These are phyloP conservation scores for Drosophila mercatorum DNA, from an alignment of 2,888 invertebrate species.

Conservation along the genomic window DNA sequence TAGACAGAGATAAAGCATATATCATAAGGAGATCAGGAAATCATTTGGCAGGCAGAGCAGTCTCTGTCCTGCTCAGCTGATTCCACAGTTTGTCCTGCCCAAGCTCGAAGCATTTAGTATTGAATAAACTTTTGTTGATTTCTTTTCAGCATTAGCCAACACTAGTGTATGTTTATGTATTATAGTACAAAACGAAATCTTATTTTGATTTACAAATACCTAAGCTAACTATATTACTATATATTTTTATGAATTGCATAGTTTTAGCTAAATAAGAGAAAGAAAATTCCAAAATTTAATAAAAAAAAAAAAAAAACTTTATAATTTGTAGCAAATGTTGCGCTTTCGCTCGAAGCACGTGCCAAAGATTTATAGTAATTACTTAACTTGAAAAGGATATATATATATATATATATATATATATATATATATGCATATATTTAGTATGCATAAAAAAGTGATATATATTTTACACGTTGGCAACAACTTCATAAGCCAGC, in stretches of 20 bases:
- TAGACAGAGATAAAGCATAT: too few species aligned
- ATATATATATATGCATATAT: background rate
- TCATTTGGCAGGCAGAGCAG: background rate
- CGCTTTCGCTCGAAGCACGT: slow-evolving; percentile 25
- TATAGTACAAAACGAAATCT: background rate
- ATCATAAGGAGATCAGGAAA: too few species aligned
- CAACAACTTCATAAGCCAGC: slow-evolving; percentile 75
- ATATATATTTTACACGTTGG: slow-evolving; percentile 61
- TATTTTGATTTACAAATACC: background rate
- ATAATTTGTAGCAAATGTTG: slow-evolving; percentile 35
- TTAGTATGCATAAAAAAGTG: slow-evolving; percentile 20
- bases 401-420: slow-evolving; percentile 19
- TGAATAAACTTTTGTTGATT: slow-evolving; percentile 23
- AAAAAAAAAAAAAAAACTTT: slow-evolving; percentile 11
- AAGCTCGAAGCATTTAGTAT: background rate
- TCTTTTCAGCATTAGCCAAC: slow-evolving; percentile 15
- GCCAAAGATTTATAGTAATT: slow-evolving; percentile 36
- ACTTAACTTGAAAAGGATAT: slow-evolving; percentile 26
- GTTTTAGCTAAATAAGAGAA: slow-evolving; percentile 1
- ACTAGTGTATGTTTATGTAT: slow-evolving; percentile 29
- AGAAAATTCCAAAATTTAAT: background rate
- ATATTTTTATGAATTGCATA: slow-evolving; percentile 13
- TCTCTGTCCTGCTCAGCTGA: background rate
- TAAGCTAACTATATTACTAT: slow-evolving; percentile 13
- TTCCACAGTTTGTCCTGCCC: background rate